Conservation (phyloP, 2,113 vertebrate species). For the Lophura nycthemera region DNA sequence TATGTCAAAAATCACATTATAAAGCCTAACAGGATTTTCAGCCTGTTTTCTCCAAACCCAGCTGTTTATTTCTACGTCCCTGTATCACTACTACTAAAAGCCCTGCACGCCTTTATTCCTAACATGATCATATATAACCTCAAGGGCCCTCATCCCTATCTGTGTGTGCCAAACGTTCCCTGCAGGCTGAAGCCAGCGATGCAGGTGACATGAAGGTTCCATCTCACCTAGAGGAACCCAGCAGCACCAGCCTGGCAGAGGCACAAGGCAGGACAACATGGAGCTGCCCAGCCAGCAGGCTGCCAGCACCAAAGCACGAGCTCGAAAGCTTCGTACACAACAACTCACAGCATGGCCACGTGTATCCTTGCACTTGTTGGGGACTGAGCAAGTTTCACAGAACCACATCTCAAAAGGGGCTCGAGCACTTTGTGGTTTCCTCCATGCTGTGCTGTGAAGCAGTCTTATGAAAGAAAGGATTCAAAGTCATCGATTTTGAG, state of each 20-base stretch:
- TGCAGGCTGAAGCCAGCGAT: neutral
- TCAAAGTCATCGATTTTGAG: neutral
- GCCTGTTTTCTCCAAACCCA: too few species aligned
- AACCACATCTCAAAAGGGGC: neutral
- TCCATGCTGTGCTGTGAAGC: rapidly evolving
- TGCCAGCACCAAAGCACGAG: neutral
- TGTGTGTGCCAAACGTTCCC: neutral
- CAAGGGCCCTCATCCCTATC: neutral
- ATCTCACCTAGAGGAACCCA: too few species aligned
- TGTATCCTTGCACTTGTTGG: rapidly evolving
- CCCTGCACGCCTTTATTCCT: neutral
- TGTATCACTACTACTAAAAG: neutral
- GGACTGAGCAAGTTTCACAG: neutral
- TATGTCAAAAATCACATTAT: neutral
- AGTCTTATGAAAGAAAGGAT: too few species aligned
- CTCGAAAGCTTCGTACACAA: neutral
- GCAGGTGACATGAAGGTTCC: neutral
- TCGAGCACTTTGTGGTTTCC: neutral
- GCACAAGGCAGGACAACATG: neutral
- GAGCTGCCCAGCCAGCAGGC: rapidly evolving
- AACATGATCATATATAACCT: neutral
- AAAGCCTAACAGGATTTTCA: neutral
- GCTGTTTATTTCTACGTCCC: neutral
- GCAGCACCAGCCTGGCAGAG: neutral
- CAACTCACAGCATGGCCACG: neutral